Percentiles rank a stretch among this genome's conserved stretches.
Evolutionary conservation across 2,113 vertebrate genomes (phyloP).

Genomic region (Rhizomys pruinosus): DNA sequence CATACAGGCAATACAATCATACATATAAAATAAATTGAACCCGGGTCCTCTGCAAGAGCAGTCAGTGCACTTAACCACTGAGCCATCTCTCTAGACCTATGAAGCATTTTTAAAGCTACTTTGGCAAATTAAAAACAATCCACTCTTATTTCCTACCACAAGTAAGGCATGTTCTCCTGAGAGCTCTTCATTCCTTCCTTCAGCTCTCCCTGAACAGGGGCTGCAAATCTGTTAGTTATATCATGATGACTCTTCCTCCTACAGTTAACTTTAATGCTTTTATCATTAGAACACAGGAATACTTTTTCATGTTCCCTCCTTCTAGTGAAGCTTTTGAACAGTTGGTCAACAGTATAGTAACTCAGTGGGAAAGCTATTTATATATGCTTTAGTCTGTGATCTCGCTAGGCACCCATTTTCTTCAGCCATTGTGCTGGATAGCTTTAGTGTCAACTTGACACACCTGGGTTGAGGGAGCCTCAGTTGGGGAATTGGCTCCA

Average conservation of each 20-base stretch:
- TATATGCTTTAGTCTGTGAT: background rate
- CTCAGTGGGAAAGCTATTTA: background rate
- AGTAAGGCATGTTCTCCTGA: background rate
- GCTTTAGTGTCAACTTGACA: too few relatives aligned
- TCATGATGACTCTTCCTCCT: background rate
- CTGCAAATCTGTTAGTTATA: background rate
- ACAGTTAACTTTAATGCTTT: background rate
- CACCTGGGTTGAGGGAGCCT: too few relatives aligned
- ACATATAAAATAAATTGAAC: too few relatives aligned
- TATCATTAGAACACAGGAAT: background rate
- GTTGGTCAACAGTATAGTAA: background rate
- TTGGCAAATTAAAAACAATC: background rate
- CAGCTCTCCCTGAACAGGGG: too few relatives aligned
- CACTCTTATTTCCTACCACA: background rate
- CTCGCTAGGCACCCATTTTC: background rate
- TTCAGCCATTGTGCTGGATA: too few relatives aligned
- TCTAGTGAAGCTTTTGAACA: background rate
- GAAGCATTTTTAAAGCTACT: too few relatives aligned
- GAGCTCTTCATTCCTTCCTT: background rate
- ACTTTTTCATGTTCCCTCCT: background rate
- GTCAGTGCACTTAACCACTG: too few relatives aligned
- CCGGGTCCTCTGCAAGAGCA: too few relatives aligned
- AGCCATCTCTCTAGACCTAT: too few relatives aligned
- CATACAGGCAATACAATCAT: too few relatives aligned
- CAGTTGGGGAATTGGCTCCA: too few relatives aligned